A percentile compares a stretch with the other conserved stretches of the same genome.
phyloP scores from a whole-genome alignment of 2,888 invertebrate species.

The Campoplex nolae region DNA sequence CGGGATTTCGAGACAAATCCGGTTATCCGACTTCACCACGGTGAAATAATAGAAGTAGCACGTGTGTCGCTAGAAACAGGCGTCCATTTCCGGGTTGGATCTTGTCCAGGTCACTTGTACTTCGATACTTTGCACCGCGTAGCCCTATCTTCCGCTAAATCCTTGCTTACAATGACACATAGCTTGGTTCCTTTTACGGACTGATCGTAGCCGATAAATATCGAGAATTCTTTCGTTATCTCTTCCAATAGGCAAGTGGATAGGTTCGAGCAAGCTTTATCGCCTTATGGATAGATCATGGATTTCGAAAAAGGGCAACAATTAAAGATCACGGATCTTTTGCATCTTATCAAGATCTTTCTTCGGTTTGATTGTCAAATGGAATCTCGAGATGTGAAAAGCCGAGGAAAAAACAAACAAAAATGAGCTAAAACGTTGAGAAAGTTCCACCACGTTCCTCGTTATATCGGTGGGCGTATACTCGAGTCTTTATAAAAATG shows the following conservation, averaged over 20 bases:
- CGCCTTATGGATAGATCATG: not conserved
- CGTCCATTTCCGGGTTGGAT: slow-evolving; percentile 71
- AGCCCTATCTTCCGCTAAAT: slow-evolving; percentile 22
- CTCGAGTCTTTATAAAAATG: slow-evolving; percentile 70
- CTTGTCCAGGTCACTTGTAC: slow-evolving; percentile 65
- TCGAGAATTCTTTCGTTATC: slow-evolving; percentile 17
- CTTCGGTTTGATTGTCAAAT: not conserved
- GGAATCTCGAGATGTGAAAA: slow-evolving; percentile 1
- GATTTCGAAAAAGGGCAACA: not conserved
- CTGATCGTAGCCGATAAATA: not conserved
- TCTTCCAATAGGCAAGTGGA: not conserved
- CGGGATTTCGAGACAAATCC: slow-evolving; percentile 70
- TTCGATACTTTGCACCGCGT: slow-evolving; percentile 63
- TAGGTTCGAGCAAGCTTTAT: not conserved
- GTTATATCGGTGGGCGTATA: slow-evolving; percentile 61
- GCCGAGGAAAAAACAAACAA: slow-evolving; percentile 30
- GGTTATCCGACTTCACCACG: slow-evolving; percentile 59
- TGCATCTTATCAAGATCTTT: not conserved
- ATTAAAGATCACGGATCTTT: not conserved
- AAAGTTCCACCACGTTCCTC: slow-evolving; percentile 58
- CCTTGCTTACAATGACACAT: slow-evolving; percentile 46
- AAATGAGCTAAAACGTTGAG: slow-evolving; percentile 17
- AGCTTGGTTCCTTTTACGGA: slow-evolving; percentile 4
- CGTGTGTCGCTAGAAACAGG: slow-evolving; percentile 64
- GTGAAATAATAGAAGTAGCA: slow-evolving; percentile 31